A percentile compares a stretch with the other conserved stretches of the same genome.
These are phyloP conservation scores for Pristionchus maxplancki DNA, from an alignment of 2,888 invertebrate genomes.

Conservation along the genomic window DNA sequence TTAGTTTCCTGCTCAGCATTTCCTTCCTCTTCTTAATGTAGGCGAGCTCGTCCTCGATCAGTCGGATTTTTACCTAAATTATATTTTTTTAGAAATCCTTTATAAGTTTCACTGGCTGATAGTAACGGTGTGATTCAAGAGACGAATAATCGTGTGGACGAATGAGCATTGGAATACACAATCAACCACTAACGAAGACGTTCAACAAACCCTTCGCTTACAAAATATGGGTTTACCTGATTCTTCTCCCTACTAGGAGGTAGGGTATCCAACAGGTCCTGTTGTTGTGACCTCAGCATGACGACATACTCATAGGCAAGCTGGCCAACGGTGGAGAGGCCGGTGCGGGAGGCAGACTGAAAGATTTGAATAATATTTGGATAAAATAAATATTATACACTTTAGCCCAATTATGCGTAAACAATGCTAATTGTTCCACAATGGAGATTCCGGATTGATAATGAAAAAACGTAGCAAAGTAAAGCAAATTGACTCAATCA, in stretches of 20 bases:
- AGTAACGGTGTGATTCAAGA: too few species aligned
- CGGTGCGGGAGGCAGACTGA: not conserved
- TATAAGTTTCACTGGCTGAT: too few species aligned
- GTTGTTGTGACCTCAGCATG: not conserved
- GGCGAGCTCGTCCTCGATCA: slow-evolving; percentile 49
- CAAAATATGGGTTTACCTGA: too few species aligned
- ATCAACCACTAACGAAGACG: too few species aligned
- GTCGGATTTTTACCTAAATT: slow-evolving; percentile 37
- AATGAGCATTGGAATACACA: too few species aligned
- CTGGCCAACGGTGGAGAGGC: slow-evolving; percentile 46
- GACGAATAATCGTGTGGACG: too few species aligned
- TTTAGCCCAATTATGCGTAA: not conserved
- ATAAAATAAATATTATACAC: not conserved
- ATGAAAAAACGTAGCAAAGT: too few species aligned
- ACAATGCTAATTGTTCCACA: not conserved
- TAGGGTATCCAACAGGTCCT: slow-evolving; percentile 33
- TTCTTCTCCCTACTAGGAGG: slow-evolving; percentile 41
- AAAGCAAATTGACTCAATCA: too few species aligned
- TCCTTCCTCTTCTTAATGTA: slow-evolving; percentile 38
- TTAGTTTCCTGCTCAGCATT: slow-evolving; percentile 23
- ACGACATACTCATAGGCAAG: slow-evolving; percentile 38
- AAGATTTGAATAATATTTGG: too few species aligned
- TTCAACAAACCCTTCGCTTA: too few species aligned
- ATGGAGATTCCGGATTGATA: not conserved
- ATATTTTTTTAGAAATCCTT: too few species aligned